Base-by-base conservation (phyloP, 2,888 invertebrate genomes). In the Camponotus fellah region DNA sequence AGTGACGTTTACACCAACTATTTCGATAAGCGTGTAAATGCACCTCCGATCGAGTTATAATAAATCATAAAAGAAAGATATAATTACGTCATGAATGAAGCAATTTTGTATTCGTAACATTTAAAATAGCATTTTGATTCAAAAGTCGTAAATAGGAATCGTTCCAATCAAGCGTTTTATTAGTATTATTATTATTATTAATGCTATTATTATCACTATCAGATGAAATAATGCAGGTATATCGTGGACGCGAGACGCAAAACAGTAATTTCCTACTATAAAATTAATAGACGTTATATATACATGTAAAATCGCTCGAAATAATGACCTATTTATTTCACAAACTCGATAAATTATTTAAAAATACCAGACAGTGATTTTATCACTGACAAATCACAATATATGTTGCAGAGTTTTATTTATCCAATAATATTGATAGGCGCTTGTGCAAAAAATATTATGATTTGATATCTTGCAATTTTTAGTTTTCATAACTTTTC, bases 291-390 rank as follows among this genome's bases (percentile, higher is more conserved):
- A 49, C 26, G 26, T 37, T 37, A 37, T 26, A 37, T 37, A 37
- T 6, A 37, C 40, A 62, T 60, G 49, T 79, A 71, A 79, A 79
- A 72, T 80, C 46, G 69, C 81, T 81, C 62, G 49, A 69, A 53
- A 62, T 56, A 49, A 79, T 60, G 62, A 79, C 32, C 69, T 68
- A 68, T 77, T 68, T 40, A 40, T 76, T 64, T 69, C 40, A 53
- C 26, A 32, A n/a, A 66, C 37, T 76, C 37, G 8, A 26, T n/a
- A 9, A 56, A 68, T 77, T 77, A 69, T 56, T 77, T 56, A 68
- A 68, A 77, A 77, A 40, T 26, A 37, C 14, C 8, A 3, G n/a
- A 17, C 40, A 56, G 3, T 21, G 3, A 17, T 32, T 46, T 62
- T 21, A 9, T 46, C 60, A 37, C 26, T 12, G 6, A n/a, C 0